Evolutionary conservation across 2,888 invertebrate species (phyloP).

Genomic region (Caradrina clavipalpis): DNA sequence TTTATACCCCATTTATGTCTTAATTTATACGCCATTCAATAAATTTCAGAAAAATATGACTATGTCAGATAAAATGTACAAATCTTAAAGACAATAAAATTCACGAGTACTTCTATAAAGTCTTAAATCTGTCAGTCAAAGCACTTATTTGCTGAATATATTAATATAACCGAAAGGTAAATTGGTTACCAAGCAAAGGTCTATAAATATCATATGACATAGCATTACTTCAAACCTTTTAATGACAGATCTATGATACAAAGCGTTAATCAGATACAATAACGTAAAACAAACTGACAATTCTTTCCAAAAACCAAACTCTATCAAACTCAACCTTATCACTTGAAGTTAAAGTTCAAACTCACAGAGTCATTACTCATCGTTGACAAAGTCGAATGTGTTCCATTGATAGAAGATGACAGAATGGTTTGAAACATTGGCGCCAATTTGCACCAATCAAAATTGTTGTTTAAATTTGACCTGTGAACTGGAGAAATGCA

Average conservation of each 20-base stretch:
- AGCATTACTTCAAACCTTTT: slow-evolving; percentile 41
- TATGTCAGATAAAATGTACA: slow-evolving; percentile 9
- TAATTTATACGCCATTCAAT: slow-evolving; percentile 1
- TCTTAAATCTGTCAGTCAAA: slow-evolving; percentile 51
- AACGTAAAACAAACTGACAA: slow-evolving; percentile 35
- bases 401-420: slow-evolving; percentile 66
- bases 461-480: slow-evolving; percentile 77
- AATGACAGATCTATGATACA: slow-evolving; percentile 55
- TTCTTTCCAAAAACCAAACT: slow-evolving; percentile 7
- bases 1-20: slow-evolving; percentile 1
- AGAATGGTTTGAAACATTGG: slow-evolving; percentile 64
- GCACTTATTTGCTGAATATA: slow-evolving; percentile 39
- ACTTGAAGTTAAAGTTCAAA: slow-evolving; percentile 28
- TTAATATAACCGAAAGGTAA: slow-evolving; percentile 29
- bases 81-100: slow-evolving; percentile 7
- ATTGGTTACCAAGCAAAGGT: slow-evolving; percentile 29
- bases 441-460: slow-evolving; percentile 82
- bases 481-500: slow-evolving; percentile 68
- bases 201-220: slow-evolving; percentile 50
- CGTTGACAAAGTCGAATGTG: slow-evolving; percentile 31
- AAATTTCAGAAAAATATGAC: slow-evolving; percentile 1
- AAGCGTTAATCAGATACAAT: slow-evolving; percentile 57
- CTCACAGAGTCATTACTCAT: slow-evolving; percentile 15
- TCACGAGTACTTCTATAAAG: slow-evolving; percentile 29
- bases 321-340: slow-evolving; percentile 36